Evolutionary conservation across 2,113 vertebrate genomes (phyloP).

Genomic region (Prunella fulvescens): DNA sequence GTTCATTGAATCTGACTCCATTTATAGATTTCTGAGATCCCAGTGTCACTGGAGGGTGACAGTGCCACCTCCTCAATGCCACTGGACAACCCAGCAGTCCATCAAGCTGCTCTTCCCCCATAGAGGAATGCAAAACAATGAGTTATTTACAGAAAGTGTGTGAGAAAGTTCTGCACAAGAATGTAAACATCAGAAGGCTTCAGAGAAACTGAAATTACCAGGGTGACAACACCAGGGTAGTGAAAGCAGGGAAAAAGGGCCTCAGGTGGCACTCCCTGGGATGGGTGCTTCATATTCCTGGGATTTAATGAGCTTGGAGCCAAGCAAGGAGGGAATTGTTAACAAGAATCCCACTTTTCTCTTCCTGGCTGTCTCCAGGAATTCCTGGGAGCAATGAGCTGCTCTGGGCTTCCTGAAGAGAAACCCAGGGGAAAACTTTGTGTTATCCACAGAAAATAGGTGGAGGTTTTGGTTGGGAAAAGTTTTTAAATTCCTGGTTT

Average conservation of each 20-base stretch:
- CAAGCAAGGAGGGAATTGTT: background rate
- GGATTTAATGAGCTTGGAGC: background rate
- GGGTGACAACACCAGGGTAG: too few species aligned
- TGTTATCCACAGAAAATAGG: background rate
- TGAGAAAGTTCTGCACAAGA: too few species aligned
- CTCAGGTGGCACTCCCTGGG: background rate
- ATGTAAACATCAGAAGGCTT: too few species aligned
- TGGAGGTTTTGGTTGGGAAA: background rate
- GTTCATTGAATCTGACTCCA: too few species aligned
- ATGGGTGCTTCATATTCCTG: background rate
- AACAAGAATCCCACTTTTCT: background rate
- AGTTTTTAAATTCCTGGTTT: background rate
- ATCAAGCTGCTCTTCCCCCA: too few species aligned
- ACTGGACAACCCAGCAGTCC: too few species aligned
- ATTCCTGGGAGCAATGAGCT: background rate
- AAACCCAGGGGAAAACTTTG: background rate
- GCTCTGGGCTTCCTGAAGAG: background rate
- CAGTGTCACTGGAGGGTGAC: too few species aligned
- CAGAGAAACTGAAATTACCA: too few species aligned
- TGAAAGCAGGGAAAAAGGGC: background rate
- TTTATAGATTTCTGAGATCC: too few species aligned
- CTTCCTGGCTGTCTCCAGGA: background rate
- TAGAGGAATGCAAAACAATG: too few species aligned
- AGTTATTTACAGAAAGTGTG: too few species aligned
- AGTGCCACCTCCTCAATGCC: too few species aligned